Base-by-base conservation (phyloP, 2,888 invertebrate genomes). In the Syritta pipiens region DNA sequence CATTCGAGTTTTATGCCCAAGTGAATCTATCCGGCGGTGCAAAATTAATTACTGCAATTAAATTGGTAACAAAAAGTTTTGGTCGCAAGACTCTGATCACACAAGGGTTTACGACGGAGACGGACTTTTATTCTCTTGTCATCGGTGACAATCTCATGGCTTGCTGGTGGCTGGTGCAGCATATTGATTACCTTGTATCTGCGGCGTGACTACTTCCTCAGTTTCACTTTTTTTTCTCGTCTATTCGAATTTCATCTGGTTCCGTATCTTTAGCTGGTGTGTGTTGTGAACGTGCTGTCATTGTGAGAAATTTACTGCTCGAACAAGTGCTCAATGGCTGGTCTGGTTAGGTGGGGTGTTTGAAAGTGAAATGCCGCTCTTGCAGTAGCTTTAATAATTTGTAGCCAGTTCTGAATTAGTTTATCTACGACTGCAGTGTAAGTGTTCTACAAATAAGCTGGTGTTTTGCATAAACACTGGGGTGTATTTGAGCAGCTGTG, bases 281-380 rank as follows among this genome's bases (percentile, higher is more conserved):
- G 17, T 37, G 37, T 7, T 14, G 14, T 1, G 14, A 7, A 14
- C 32, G 12, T 1, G 32, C n/a, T 2, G 69, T 76, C 69, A 62
- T 63, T 74, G 67, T 68, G 74, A 63, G 71, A 77, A 71, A 79
- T 51, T 57, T 74, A 67, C 67, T 40, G 51, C 42, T 24, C 19
- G n/a, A 60, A 72, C 79, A 67, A 67, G 79, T 74, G 60, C 67
- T 44, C 62, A 35, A 48, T 68, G 63, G 40, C 40, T 26, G 44
- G 51, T 37, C 53, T 53, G 53, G 30, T n/a, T n/a, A 57, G 55
- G 7, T 57, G 53, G 10, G 28, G 53, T 46, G n/a, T 6, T 62
- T 62, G 79, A 79, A 79, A 79, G 79, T 68, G 72, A 79, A 79
- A 79, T 65, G 71, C 46, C 46, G n/a, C n/a, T 26, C 63, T 37